A percentile compares a stretch with the other conserved stretches of the same genome.
Evolutionary conservation across 2,797 vertebrate species (phyloP).

Genomic region (Anas flavirostris): DNA sequence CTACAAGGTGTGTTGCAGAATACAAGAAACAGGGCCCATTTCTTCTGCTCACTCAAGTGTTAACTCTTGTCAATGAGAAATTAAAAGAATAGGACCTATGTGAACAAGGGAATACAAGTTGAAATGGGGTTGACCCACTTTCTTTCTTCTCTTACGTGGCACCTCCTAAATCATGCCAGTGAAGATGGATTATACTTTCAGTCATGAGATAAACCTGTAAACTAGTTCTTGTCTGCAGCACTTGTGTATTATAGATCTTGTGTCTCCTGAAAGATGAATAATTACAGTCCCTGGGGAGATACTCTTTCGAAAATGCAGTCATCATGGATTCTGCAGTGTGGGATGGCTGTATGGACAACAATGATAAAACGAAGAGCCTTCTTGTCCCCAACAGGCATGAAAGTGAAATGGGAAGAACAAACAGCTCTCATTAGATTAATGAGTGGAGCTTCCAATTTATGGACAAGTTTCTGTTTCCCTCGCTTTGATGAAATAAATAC

Average conservation of each 20-base stretch:
- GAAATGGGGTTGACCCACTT: conserved; percentile 57
- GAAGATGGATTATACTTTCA: conserved; percentile 77
- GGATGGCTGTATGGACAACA: conserved; percentile 66
- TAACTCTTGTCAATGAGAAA: conserved; percentile 12
- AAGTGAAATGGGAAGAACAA: conserved; percentile 63
- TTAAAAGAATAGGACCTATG: background rate
- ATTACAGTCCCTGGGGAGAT: conserved; percentile 70
- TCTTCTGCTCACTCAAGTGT: background rate
- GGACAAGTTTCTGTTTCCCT: conserved; percentile 51
- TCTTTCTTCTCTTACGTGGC: conserved; percentile 30
- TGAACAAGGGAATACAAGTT: conserved; percentile 23
- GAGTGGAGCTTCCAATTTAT: conserved; percentile 57
- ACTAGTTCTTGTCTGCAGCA: conserved; percentile 72
- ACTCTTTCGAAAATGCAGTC: conserved; percentile 65
- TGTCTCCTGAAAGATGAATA: conserved; percentile 79
- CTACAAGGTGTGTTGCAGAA: background rate
- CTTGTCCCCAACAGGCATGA: conserved; percentile 70
- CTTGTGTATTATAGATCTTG: conserved; percentile 77
- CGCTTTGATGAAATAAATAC: conserved; percentile 69
- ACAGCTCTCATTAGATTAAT: conserved; percentile 71
- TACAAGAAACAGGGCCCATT: background rate
- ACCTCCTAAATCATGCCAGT: conserved; percentile 72
- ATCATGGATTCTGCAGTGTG: conserved; percentile 64
- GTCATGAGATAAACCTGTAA: conserved; percentile 78
- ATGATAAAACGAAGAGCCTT: conserved; percentile 64